A percentile compares a stretch with the other conserved stretches of the same genome.
These are phyloP conservation scores for Arothron firmamentum DNA, from an alignment of 2,113 vertebrate species.

Conservation along the genomic window DNA sequence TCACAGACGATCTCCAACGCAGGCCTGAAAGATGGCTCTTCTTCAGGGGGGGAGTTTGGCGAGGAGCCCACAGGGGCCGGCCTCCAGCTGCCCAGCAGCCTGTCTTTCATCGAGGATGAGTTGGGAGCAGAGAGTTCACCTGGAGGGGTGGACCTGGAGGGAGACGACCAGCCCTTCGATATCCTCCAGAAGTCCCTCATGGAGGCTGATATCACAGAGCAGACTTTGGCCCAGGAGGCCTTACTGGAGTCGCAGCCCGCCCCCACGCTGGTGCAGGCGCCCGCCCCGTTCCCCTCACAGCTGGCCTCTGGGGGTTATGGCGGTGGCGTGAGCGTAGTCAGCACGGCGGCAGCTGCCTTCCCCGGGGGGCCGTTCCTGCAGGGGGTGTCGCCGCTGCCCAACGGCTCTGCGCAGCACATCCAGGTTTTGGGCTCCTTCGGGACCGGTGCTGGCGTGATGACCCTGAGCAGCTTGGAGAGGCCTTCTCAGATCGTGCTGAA, in stretches of 20 bases:
- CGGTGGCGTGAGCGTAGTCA: conserved; percentile 73
- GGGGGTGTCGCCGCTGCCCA: conserved; percentile 86
- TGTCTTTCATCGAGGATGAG: conserved; percentile 96
- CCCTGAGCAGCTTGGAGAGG: conserved; percentile 91
- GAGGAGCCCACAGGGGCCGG: conserved; percentile 83
- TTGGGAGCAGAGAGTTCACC: conserved; percentile 83
- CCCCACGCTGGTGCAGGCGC: conserved; percentile 63
- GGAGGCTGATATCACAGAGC: conserved; percentile 98
- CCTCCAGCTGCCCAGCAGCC: conserved; percentile 90
- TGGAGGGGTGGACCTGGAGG: conserved; percentile 82
- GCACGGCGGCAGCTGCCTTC: conserved; percentile 78
- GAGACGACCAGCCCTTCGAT: conserved; percentile 96
- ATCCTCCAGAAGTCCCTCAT: conserved; percentile 98
- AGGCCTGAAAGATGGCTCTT: conserved; percentile 84
- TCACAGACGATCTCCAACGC: conserved; percentile 69
- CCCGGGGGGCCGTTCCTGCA: conserved; percentile 89
- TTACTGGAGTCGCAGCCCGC: conserved; percentile 88
- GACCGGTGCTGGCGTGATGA: conserved; percentile 88
- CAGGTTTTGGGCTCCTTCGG: conserved; percentile 92
- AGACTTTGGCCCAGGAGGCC: conserved; percentile 96
- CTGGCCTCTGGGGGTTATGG: conserved; percentile 73
- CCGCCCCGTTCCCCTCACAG: conserved; percentile 69
- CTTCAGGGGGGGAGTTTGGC: conserved; percentile 84
- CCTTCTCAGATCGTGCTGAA: conserved; percentile 89
- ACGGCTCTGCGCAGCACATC: conserved; percentile 90